Percentiles rank a stretch among this genome's conserved stretches.
Conservation (phyloP, 1,140 invertebrate species). For the Calliopsis andreniformis region DNA sequence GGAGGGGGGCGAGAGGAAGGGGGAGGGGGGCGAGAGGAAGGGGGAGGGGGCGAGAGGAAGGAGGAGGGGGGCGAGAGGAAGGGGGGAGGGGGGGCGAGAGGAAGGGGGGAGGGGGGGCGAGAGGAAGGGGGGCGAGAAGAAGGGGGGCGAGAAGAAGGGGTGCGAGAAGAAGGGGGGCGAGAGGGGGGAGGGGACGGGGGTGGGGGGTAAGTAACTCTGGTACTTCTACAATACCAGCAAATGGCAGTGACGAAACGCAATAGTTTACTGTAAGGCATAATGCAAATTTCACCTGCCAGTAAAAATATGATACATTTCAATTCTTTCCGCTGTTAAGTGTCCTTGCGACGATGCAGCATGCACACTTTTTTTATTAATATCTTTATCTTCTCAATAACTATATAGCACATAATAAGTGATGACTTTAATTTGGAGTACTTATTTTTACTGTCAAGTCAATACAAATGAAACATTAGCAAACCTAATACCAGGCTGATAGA, state of each 20-base stretch:
- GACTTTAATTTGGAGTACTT: neutral
- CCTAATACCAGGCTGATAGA: too few species aligned
- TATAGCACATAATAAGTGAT: too few species aligned
- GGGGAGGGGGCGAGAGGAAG: too few species aligned
- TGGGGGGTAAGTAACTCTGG: slow-evolving; percentile 4
- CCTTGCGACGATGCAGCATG: too few species aligned
- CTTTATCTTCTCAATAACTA: too few species aligned
- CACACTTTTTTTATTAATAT: neutral
- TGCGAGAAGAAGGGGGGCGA: neutral
- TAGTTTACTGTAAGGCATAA: slow-evolving; percentile 56
- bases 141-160: neutral
- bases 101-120: too few species aligned
- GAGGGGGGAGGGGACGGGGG: neutral
- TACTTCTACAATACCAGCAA: slow-evolving; percentile 45
- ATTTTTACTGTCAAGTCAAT: slow-evolving; percentile 57
- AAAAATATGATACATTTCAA: slow-evolving; percentile 5
- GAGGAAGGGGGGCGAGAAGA: too few species aligned
- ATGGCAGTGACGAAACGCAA: slow-evolving; percentile 49
- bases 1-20: too few species aligned
- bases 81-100: too few species aligned
- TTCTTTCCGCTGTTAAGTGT: too few species aligned
- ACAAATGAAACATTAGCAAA: slow-evolving; percentile 40
- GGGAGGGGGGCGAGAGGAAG: too few species aligned
- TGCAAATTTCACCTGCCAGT: slow-evolving; percentile 54
- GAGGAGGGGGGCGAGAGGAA: too few species aligned